Evolutionary conservation across 92 coral and sea anemone species (phyloP).

Genomic region (Zoanthus sansibaricus): DNA sequence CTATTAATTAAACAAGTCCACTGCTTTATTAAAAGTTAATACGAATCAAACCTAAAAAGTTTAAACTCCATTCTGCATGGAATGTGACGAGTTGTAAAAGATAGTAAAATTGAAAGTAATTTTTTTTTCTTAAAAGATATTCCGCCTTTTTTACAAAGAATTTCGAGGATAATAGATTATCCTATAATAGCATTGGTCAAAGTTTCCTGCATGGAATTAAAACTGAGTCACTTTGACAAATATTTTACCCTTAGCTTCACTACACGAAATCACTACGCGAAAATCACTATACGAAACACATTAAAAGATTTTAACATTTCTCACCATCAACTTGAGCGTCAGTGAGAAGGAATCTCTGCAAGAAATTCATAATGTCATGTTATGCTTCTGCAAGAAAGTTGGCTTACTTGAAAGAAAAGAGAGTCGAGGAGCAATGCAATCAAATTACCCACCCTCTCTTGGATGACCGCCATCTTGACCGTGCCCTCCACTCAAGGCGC

Average conservation of each 20-base stretch:
- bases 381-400: constrained; percentile 4
- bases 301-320: constrained; percentile 58
- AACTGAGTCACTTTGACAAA: neutral
- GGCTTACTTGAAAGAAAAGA: neutral
- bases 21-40: constrained; percentile 38
- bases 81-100: neutral
- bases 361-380: constrained; percentile 50
- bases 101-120: neutral
- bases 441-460: constrained; percentile 51
- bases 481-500: constrained; percentile 45
- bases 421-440: neutral
- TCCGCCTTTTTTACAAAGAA: neutral
- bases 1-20: constrained; percentile 2
- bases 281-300: neutral
- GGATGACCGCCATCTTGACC: constrained; percentile 55
- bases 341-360: constrained; percentile 90
- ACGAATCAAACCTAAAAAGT: constrained; percentile 10
- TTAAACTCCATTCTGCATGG: constrained; percentile 6
- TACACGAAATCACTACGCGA: neutral
- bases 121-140: neutral
- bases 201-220: neutral
- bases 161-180: neutral
- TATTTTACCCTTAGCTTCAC: neutral
- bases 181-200: neutral
- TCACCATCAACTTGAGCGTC: constrained; percentile 96